Evolutionary conservation across 2,888 invertebrate species (phyloP).

Genomic region (Brachyptera putata): DNA sequence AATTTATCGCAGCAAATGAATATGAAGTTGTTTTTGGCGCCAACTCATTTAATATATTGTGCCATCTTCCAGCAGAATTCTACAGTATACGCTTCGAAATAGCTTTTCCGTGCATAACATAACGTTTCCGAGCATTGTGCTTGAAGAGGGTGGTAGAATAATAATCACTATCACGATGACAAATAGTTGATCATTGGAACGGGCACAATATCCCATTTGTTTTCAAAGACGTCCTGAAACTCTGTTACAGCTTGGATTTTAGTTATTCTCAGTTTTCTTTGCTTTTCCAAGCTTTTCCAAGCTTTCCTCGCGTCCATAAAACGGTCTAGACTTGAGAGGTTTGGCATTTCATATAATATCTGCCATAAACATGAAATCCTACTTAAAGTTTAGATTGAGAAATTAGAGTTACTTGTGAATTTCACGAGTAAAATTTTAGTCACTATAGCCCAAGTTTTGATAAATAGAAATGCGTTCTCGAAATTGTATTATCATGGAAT

Average conservation of each 20-base stretch:
- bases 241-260: background rate
- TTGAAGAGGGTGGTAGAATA: no score
- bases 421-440: no score
- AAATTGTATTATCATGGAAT: no score
- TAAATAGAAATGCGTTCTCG: no score
- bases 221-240: background rate
- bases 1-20: no score
- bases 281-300: background rate
- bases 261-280: background rate
- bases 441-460: no score
- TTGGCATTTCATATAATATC: background rate
- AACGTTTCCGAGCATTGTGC: no score
- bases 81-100: no score
- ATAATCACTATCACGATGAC: background rate
- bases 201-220: slow-evolving; percentile 16
- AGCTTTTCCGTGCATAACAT: no score
- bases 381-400: background rate
- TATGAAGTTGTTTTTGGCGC: no score
- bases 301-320: slow-evolving; percentile 5
- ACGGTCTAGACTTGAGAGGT: slow-evolving; percentile 13
- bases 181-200: slow-evolving; percentile 11
- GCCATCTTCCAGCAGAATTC: no score
- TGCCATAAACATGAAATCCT: slow-evolving; percentile 12
- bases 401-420: background rate
- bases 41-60: no score